phyloP scores from a whole-genome alignment of 2,113 vertebrate genomes.

The Anarrhichthys ocellatus region DNA sequence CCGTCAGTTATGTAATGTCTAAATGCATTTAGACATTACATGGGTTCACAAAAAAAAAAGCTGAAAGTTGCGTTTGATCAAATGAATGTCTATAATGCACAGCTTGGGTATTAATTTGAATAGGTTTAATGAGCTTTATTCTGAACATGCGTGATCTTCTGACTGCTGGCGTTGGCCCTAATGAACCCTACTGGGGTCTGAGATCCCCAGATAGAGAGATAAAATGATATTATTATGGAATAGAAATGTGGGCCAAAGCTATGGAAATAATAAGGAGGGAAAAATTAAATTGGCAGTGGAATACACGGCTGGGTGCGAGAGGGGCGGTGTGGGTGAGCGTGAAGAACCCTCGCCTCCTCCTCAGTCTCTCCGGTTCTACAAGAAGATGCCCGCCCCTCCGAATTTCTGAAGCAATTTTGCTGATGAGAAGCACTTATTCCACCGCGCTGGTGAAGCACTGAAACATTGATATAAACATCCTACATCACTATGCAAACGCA shows the following conservation, averaged over 20 bases:
- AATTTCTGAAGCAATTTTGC: conserved; percentile 40
- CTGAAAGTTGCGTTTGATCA: background rate
- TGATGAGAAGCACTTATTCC: conserved; percentile 57
- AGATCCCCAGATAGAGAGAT: background rate
- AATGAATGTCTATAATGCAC: background rate
- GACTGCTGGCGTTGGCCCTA: background rate
- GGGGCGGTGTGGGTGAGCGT: conserved; percentile 29
- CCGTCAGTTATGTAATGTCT: background rate
- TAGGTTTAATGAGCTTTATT: background rate
- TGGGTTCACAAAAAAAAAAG: background rate
- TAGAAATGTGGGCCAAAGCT: conserved; percentile 7
- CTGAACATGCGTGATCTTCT: background rate
- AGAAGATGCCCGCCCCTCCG: background rate
- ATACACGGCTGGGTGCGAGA: conserved; percentile 37
- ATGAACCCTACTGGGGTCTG: background rate
- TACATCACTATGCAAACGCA: conserved; percentile 56
- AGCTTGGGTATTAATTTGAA: background rate
- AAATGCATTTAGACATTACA: background rate
- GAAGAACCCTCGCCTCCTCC: conserved; percentile 20
- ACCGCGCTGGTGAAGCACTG: conserved; percentile 28
- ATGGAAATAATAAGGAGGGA: background rate
- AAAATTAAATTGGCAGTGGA: background rate
- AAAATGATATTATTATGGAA: background rate
- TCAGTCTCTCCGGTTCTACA: conserved; percentile 11
- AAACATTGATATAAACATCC: conserved; percentile 59